Evolutionary conservation across 2,113 vertebrate genomes (phyloP), one percentile per base, ranked within the genome.

Genomic region (Ranitomeya imitator): DNA sequence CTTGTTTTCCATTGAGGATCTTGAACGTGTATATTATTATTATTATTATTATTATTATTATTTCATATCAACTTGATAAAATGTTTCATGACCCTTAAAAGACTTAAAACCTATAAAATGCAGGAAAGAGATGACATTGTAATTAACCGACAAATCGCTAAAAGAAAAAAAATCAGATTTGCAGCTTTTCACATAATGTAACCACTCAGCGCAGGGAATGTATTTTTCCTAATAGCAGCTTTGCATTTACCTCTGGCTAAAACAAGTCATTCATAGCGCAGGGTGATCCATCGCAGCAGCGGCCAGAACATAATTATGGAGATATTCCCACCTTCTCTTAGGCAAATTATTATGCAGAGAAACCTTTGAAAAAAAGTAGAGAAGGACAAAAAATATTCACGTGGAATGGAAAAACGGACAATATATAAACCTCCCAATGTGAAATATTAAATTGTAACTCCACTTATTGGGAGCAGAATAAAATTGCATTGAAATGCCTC

Each of bases 281-380:
- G 18, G 77, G 77, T 23, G 77, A 79, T 79, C 77, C 19, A 79
- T 79, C 52, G 57, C 19, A 2, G 52, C 52, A 21, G 21, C 6
- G 77, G 57, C 57, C 73, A 16, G 77, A n/a, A 10, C 77, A 21
- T 79, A 79, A 79, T 79, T 79, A 79, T 23, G 74, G 74, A 79
- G 52, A 55, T 55, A 78, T 55, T 79, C 10, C 55, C 11, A 13
- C 19, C 45, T 26, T 79, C n/a, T 57, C 52, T 45, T 51, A 79
- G 74, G 74, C 18, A 78, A 23, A 79, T 23, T 55, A 79, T 45
- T 15, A 26, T 12, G 51, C 2, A 18, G 52, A 2, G 12, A 26
- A 79, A 10, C 37, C 31, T 16, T 51, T 26, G 14, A 18, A 45
- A 78, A 78, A 78, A 21, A n/a, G 18, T 18, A 74, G 2, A 9